Base-by-base conservation (phyloP, 2,888 invertebrate genomes). In the Nipponacmea schrenckii region DNA sequence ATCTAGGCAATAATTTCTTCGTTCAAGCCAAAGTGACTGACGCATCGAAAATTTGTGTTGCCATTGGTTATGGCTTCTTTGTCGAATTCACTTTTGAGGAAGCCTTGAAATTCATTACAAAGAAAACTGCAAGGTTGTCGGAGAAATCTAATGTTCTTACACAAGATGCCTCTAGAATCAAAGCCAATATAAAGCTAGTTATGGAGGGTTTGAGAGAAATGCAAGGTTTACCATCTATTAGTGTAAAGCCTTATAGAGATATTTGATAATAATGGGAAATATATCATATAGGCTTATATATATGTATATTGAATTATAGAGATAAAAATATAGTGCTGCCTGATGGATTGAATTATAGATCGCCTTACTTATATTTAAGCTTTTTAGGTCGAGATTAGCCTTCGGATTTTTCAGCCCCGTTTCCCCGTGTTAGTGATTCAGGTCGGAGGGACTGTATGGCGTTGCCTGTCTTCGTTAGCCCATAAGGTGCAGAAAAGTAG, bases 1-100 rank as follows among this genome's bases (percentile, higher is more conserved):
- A 96, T 85, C 89, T 96, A 45, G 96, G 96, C n/a, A 93, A 94
- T 80, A 94, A 94, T 86, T 93, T 95, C 79, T 96, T 94, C 83
- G 93, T 94, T 86, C 93, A 95, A 87, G 94, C 94, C 0, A 90
- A 92, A 70, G 92, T 95, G 68, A 39, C 87, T 1, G 92, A 94
- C 84, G 90, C 92, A 0, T 92, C 92, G 0, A 91, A 89, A 62
- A 92, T 96, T 68, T 89, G 93, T 31, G 91, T 96, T 31, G 92
- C 94, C 84, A 90, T 96, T 74, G 96, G 96, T 0, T 91, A 93
- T 79, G 93, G 94, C 69, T 91, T 93, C 82, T 95, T 91, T 86
- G 89, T 95, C 46, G 94, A 95, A 84, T 92, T 95, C 80, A 92
- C 91, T 10, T 82, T 92, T 39, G 90, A 91, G 24, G 95, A 96